Evolutionary conservation across 2,797 vertebrate genomes (phyloP).

Genomic region (Ptychadena robeensis): DNA sequence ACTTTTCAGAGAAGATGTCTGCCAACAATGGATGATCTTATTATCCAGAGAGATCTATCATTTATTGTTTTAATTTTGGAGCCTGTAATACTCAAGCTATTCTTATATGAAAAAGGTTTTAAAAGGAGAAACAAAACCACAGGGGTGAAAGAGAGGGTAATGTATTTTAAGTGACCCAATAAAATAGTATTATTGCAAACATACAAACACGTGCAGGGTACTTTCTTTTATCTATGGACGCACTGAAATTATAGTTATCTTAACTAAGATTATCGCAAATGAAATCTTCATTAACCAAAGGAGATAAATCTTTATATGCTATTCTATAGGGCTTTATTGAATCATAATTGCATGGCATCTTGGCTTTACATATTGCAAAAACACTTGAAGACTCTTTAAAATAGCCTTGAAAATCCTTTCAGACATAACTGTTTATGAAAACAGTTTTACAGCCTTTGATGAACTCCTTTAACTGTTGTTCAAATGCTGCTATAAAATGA

Average conservation of each 20-base stretch:
- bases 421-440: conserved; percentile 60
- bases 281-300: conserved; percentile 53
- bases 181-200: conserved; percentile 50
- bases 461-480: conserved; percentile 54
- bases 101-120: neutral
- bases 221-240: conserved; percentile 40
- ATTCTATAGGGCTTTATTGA: conserved; percentile 47
- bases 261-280: conserved; percentile 56
- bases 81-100: neutral
- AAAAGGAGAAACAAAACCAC: neutral
- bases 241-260: conserved; percentile 31
- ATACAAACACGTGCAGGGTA: conserved; percentile 18
- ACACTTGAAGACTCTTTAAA: conserved; percentile 35
- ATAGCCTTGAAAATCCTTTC: conserved; percentile 33
- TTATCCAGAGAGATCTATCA: neutral
- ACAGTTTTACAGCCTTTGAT: conserved; percentile 55
- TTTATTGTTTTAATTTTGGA: neutral
- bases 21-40: neutral
- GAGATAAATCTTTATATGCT: conserved; percentile 56
- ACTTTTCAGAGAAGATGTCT: neutral
- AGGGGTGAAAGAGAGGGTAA: conserved; percentile 47
- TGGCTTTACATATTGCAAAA: conserved; percentile 56
- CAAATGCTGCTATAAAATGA: conserved; percentile 50
- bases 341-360: conserved; percentile 55
- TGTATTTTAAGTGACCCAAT: conserved; percentile 36